A percentile compares a stretch with the other conserved stretches of the same genome.
Conservation (phyloP, 2,888 invertebrate genomes). For the Volucella bombylans region DNA sequence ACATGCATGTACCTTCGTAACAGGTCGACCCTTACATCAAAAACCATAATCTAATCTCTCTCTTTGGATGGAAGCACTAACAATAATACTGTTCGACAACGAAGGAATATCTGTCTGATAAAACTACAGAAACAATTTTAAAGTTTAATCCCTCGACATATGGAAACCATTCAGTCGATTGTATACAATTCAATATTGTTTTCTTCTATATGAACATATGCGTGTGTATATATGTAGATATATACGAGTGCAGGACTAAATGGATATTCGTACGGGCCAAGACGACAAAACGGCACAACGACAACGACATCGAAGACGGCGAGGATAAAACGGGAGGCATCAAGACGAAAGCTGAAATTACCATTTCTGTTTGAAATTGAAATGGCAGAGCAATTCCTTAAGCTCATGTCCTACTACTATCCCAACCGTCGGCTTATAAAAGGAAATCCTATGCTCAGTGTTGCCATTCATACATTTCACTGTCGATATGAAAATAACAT, state of each 20-base stretch:
- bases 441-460: neutral
- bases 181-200: conserved; percentile 31
- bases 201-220: neutral
- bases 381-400: conserved; percentile 49
- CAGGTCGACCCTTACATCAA: conserved; percentile 10
- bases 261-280: too few species aligned
- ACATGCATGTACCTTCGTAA: neutral
- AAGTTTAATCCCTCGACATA: conserved; percentile 21
- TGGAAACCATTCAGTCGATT: conserved; percentile 28
- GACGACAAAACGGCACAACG: too few species aligned
- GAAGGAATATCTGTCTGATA: conserved; percentile 18
- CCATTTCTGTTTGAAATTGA: conserved; percentile 66
- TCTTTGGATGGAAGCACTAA: neutral
- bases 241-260: conserved; percentile 6
- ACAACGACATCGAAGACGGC: too few species aligned
- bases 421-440: neutral
- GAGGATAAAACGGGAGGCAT: too few species aligned
- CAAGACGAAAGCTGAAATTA: conserved; percentile 40
- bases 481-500: too few species aligned
- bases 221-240: neutral
- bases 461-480: too few species aligned
- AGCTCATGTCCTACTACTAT: conserved; percentile 10
- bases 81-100: neutral
- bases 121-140: conserved; percentile 23
- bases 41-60: conserved; percentile 29